Percentiles rank a stretch among this genome's conserved stretches.
Conservation (phyloP, 2,797 vertebrate species). For the Hypotaenidia okinawae region DNA sequence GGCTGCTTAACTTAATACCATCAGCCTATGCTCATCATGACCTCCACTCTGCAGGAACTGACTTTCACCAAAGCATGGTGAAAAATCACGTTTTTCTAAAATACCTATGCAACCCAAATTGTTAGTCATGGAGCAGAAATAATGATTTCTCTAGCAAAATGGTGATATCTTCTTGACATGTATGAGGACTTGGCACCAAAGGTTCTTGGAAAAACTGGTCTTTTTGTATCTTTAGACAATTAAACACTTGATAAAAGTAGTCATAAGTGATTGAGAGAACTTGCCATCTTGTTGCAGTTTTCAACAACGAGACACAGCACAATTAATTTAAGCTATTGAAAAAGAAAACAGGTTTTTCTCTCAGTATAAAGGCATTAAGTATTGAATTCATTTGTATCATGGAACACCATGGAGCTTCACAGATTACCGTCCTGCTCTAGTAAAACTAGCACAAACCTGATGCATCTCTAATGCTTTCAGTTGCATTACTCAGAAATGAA, state of each 20-base stretch:
- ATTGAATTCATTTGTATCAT: neutral
- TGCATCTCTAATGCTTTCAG: neutral
- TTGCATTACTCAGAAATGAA: neutral
- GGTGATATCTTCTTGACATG: neutral
- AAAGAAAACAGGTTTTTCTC: neutral
- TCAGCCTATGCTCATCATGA: rapidly evolving
- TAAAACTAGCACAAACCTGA: neutral
- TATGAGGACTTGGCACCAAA: neutral
- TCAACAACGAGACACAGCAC: neutral
- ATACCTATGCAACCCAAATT: neutral
- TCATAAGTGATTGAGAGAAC: neutral
- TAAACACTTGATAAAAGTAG: neutral
- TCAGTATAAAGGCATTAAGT: neutral
- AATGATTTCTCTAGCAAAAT: neutral
- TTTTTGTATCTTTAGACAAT: neutral
- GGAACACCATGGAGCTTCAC: neutral
- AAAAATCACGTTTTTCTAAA: neutral
- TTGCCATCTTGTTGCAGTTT: neutral
- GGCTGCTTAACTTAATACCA: neutral
- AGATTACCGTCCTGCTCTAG: neutral
- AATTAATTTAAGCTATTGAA: neutral
- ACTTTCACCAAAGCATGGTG: neutral
- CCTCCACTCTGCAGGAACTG: neutral
- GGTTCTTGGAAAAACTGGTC: neutral
- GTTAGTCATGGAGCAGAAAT: neutral